phyloP scores from a whole-genome alignment of 2,113 vertebrate species.

The Phrynocephalus versicolor region DNA sequence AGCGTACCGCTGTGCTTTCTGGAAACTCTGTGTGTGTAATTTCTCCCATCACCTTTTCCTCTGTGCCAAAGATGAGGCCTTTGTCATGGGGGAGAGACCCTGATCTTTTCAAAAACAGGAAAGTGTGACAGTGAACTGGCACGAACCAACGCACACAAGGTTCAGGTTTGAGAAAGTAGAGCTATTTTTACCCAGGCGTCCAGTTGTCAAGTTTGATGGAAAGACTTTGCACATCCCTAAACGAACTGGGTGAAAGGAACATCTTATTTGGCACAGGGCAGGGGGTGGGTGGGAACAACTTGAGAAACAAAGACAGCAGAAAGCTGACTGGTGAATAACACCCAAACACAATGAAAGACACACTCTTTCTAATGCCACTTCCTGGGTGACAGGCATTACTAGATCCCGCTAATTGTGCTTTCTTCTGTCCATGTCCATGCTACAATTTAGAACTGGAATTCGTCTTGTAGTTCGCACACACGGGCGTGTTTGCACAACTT shows the following conservation, averaged over 20 bases:
- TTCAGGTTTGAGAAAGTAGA: not conserved
- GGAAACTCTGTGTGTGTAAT: not conserved
- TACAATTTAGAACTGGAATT: too few relatives aligned
- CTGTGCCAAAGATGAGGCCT: not conserved
- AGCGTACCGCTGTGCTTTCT: not conserved
- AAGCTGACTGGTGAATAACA: not conserved
- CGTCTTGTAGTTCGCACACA: too few relatives aligned
- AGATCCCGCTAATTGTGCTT: not conserved
- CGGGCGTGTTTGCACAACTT: not conserved
- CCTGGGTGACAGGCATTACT: not conserved
- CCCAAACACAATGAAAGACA: not conserved
- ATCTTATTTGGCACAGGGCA: not conserved
- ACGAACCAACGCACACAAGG: not conserved
- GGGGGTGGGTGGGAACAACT: too few relatives aligned
- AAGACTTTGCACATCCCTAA: not conserved
- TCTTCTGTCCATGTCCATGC: too few relatives aligned
- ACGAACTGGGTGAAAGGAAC: not conserved
- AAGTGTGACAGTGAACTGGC: not conserved
- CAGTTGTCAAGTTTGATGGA: not conserved
- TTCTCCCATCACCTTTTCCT: not conserved
- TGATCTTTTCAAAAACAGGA: not conserved
- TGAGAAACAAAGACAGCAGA: not conserved
- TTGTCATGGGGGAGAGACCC: not conserved
- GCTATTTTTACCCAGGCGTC: not conserved
- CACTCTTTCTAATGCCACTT: not conserved